These are phyloP conservation scores for Caranx ignobilis DNA, from an alignment of 2,113 vertebrate species.

Conservation along the genomic window DNA sequence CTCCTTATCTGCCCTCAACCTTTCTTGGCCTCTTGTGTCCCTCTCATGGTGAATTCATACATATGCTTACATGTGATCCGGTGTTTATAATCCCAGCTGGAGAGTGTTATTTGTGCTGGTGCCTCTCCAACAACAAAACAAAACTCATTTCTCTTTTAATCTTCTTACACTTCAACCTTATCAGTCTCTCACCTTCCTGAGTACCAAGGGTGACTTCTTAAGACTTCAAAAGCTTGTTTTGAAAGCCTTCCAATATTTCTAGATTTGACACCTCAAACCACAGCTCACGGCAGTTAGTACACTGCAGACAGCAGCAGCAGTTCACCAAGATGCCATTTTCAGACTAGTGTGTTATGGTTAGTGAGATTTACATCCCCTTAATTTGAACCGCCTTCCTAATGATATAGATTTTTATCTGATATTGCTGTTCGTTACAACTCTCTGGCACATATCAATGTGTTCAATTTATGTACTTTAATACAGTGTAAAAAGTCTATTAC, in stretches of 20 bases:
- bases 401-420: not conserved
- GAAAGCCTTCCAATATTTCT: constrained; percentile 27
- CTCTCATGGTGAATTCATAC: constrained; percentile 19
- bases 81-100: constrained; percentile 20
- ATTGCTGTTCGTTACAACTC: not conserved
- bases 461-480: not conserved
- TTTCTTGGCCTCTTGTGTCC: constrained; percentile 15
- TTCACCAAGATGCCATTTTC: not conserved
- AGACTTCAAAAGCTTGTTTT: constrained; percentile 29
- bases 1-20: constrained; percentile 19
- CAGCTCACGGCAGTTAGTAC: not conserved
- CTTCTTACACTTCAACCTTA: not conserved
- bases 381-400: not conserved
- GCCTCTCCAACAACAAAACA: constrained; percentile 10
- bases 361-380: not conserved
- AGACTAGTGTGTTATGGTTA: not conserved
- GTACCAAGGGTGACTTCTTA: constrained; percentile 2
- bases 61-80: not conserved
- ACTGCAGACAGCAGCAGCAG: constrained; percentile 18
- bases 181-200: constrained; percentile 15
- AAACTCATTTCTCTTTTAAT: not conserved
- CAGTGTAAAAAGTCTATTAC: no score
- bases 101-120: not conserved
- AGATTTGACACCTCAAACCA: not conserved
- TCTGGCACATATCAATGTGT: not conserved